Percentiles rank a stretch among this genome's conserved stretches.
Evolutionary conservation across 2,113 vertebrate species (phyloP).

Genomic region (Zootoca vivipara): DNA sequence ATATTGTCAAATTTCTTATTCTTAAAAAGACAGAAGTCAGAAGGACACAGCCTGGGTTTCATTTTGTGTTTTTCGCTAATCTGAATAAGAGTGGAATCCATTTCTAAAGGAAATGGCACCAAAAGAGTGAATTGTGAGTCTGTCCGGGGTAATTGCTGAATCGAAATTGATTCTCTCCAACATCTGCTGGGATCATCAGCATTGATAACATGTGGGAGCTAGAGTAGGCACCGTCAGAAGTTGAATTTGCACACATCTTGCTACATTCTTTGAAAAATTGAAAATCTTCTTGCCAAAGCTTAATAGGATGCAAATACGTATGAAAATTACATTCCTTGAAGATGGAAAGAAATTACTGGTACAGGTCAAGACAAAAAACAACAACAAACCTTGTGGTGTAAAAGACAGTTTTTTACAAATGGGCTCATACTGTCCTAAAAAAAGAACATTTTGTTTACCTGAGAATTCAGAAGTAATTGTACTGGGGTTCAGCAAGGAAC

Average conservation of each 20-base stretch:
- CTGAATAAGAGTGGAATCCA: slow-evolving; percentile 9
- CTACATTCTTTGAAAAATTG: not conserved
- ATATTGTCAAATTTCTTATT: slow-evolving; percentile 18
- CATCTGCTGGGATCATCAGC: not conserved
- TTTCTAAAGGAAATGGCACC: not conserved
- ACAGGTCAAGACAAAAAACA: not conserved
- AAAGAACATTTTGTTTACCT: not conserved
- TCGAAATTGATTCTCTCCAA: not conserved
- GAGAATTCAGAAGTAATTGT: not conserved
- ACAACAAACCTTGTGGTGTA: no score
- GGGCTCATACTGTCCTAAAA: not conserved
- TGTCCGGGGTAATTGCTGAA: not conserved
- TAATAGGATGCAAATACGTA: not conserved
- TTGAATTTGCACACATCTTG: not conserved
- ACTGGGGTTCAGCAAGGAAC: not conserved
- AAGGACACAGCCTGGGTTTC: not conserved
- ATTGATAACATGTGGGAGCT: not conserved
- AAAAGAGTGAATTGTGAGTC: not conserved
- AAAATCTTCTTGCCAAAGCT: not conserved
- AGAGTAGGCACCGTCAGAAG: not conserved
- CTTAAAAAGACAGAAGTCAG: not conserved
- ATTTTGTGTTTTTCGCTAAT: not conserved
- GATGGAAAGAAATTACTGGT: not conserved
- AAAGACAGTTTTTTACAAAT: slow-evolving; percentile 1
- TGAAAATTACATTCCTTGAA: not conserved